Base-by-base conservation (phyloP, 2,113 vertebrate genomes). In the Camelus bactrianus region DNA sequence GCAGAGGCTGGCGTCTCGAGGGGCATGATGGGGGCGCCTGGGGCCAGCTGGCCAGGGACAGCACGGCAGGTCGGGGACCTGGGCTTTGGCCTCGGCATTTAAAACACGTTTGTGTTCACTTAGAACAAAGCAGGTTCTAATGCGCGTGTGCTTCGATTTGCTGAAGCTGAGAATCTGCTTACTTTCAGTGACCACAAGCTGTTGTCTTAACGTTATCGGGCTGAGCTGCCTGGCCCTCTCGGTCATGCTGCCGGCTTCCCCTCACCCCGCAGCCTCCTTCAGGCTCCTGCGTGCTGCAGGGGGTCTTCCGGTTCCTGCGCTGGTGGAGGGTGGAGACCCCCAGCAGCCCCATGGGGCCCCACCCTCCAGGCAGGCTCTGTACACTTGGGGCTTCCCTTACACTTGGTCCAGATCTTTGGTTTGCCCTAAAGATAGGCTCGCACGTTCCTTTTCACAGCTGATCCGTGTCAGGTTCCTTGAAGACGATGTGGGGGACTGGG, bases 401-500 rank as follows among this genome's bases (percentile, higher is more conserved):
- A 2, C 28, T 24, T 20, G 70, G 48, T 26, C 67, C 75, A 38
- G 38, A 20, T 2, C 50, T 24, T 13, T 35, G 14, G 12, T 15
- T 20, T 14, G 24, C 50, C 73, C 38, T 8, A 8, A 13, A 9
- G 17, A 2, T 14, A 28, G 87, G 52, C 22, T 48, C 38, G 5
- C 17, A 8, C 0, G 12, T 17, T 38, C 67, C 9, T 54, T 26
- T 35, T 6, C 54, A 30, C 30, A 14, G 42, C 8, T 13, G 86
- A 22, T 32, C 73, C 2, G 0, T 15, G 10, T 26, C 50, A 2
- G 0, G n/a, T 24, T 52, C 75, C 10, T 76, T n/a, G 50, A 54
- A 38, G 76, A 54, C 1, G 24, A 5, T 48, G 17, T 35, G 2
- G 4, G 3, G 10, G 70, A 13, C 9, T 13, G 62, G 48, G 62